phyloP scores from a whole-genome alignment of 2,888 invertebrate species.

The Platycnemis pennipes region DNA sequence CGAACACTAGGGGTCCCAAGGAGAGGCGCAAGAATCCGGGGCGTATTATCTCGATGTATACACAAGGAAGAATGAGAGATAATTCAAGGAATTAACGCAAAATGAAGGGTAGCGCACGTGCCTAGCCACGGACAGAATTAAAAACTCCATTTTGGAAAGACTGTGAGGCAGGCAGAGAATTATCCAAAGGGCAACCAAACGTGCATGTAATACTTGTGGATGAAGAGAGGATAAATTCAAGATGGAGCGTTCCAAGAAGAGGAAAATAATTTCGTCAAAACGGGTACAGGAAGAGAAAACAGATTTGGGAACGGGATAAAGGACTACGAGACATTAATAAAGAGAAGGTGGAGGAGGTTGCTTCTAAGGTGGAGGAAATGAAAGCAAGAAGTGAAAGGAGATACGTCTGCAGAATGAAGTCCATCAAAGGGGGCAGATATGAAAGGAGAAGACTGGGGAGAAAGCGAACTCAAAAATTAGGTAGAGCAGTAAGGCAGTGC shows the following conservation, averaged over 20 bases:
- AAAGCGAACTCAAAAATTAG: background rate
- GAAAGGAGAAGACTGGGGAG: background rate
- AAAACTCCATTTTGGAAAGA: background rate
- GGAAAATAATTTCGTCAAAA: background rate
- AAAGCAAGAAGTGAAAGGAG: no score
- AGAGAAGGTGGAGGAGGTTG: background rate
- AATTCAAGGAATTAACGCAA: background rate
- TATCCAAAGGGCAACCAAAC: background rate
- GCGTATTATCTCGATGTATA: no score
- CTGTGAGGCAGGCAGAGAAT: background rate
- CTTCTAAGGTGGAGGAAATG: background rate
- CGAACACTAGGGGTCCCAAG: no score
- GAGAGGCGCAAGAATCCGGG: no score
- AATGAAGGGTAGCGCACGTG: background rate
- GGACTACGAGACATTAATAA: background rate
- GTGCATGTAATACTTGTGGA: background rate
- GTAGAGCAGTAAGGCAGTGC: background rate
- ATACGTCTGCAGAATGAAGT: no score
- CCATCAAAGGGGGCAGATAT: background rate
- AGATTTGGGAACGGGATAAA: background rate
- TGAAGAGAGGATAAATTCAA: background rate
- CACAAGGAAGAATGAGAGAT: background rate
- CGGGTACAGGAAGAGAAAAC: background rate
- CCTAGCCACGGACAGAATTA: background rate
- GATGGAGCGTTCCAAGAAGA: background rate